Percentiles rank a stretch among this genome's conserved stretches.
Conservation (phyloP, 2,797 vertebrate species). For the Schizothorax lantsangensis region DNA sequence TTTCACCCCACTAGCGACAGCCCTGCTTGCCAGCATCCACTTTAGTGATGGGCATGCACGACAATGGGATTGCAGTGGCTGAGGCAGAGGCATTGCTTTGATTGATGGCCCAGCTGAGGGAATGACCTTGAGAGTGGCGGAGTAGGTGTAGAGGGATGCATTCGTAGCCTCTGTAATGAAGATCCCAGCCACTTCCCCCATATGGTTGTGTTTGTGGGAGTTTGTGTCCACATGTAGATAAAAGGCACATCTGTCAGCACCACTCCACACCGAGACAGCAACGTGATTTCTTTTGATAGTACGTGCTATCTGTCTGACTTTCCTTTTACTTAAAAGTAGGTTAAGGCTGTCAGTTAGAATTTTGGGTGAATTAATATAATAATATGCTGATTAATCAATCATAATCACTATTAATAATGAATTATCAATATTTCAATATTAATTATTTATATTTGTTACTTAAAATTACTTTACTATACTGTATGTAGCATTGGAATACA, state of each 20-base stretch:
- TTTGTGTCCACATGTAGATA: slow-evolving; percentile 24
- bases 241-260: slow-evolving; percentile 37
- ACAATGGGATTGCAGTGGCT: slow-evolving; percentile 18
- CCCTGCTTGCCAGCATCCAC: slow-evolving; percentile 11
- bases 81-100: slow-evolving; percentile 49
- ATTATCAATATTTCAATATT: neutral
- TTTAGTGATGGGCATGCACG: slow-evolving; percentile 19
- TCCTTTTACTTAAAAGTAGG: neutral
- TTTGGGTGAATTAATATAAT: neutral
- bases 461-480: neutral
- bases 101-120: slow-evolving; percentile 57
- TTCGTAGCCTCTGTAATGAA: slow-evolving; percentile 59
- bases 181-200: slow-evolving; percentile 40
- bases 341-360: neutral
- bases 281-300: slow-evolving; percentile 59
- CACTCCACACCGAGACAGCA: slow-evolving; percentile 23
- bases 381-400: neutral
- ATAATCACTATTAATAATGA: neutral
- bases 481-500: neutral
- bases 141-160: slow-evolving; percentile 36
- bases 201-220: slow-evolving; percentile 39
- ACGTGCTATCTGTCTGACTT: neutral
- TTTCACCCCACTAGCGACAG: too few relatives aligned
- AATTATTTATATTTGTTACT: neutral
- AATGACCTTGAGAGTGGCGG: slow-evolving; percentile 60